Conservation (phyloP, 2,888 invertebrate species). For the Drosophila maculinotata region DNA sequence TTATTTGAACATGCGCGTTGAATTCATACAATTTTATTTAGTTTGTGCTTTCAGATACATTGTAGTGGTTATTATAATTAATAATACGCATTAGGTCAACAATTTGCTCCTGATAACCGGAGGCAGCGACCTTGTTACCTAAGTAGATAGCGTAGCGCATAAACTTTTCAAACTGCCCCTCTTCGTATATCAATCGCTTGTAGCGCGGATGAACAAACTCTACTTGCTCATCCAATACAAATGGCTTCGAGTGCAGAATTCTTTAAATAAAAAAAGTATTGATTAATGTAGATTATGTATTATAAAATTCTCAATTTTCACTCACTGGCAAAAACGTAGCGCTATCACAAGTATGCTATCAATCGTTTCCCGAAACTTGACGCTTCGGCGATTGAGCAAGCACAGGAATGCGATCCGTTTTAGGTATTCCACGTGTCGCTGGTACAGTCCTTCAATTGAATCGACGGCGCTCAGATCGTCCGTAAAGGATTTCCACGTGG, state of each 20-base stretch:
- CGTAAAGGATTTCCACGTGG: conserved; percentile 91
- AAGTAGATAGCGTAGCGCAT: conserved; percentile 84
- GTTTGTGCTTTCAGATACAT: conserved; percentile 33
- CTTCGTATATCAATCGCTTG: conserved; percentile 81
- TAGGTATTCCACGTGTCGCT: conserved; percentile 90
- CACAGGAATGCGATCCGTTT: conserved; percentile 92
- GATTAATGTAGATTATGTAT: not conserved
- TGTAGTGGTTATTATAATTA: conserved; percentile 84
- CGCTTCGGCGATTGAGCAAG: conserved; percentile 89
- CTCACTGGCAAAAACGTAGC: conserved; percentile 86
- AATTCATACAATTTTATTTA: conserved; percentile 6
- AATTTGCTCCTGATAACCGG: conserved; percentile 85
- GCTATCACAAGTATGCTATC: conserved; percentile 90
- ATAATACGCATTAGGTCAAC: conserved; percentile 84
- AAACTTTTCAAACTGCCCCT: conserved; percentile 83
- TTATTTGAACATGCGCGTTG: not conserved
- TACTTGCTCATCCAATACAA: conserved; percentile 65
- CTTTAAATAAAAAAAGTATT: conserved; percentile 50
- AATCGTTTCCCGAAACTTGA: conserved; percentile 89
- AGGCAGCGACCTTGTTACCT: conserved; percentile 83
- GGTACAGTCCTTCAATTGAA: conserved; percentile 90
- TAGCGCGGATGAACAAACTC: conserved; percentile 83
- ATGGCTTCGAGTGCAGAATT: conserved; percentile 81
- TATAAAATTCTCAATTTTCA: not conserved
- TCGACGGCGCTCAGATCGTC: conserved; percentile 88